These are phyloP conservation scores for Lophotriccus pileatus DNA, from an alignment of 2,797 vertebrate species.

Conservation along the genomic window DNA sequence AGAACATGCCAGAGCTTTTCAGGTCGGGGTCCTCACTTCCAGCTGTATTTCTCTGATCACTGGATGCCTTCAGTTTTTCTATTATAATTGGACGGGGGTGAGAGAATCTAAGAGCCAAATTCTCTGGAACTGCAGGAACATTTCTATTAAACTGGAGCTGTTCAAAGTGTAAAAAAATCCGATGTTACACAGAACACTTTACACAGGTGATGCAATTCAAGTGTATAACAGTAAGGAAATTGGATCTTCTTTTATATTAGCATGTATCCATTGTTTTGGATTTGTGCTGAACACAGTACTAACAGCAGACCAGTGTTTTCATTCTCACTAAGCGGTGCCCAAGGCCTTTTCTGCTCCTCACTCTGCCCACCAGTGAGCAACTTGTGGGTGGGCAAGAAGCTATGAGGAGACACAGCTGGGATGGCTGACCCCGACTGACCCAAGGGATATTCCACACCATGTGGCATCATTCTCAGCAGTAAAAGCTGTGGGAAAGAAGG, in stretches of 20 bases:
- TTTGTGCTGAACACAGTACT: background rate
- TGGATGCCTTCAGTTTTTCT: slow-evolving; percentile 80
- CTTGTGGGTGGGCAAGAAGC: background rate
- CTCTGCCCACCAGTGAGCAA: background rate
- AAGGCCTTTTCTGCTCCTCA: background rate
- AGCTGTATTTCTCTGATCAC: background rate
- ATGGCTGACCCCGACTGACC: background rate
- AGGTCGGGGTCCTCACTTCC: slow-evolving; percentile 36
- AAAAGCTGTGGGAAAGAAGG: background rate
- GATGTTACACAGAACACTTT: background rate
- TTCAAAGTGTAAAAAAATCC: background rate
- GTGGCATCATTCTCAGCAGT: background rate
- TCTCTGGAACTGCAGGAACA: slow-evolving; percentile 74
- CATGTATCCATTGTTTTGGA: background rate
- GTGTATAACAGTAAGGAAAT: background rate
- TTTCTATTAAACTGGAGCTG: slow-evolving; percentile 89
- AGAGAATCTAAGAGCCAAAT: slow-evolving; percentile 79
- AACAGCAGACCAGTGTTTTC: background rate
- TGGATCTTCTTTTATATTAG: background rate
- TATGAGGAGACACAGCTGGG: background rate
- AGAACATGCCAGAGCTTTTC: slow-evolving; percentile 80
- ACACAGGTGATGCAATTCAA: background rate
- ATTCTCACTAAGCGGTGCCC: background rate
- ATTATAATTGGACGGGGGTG: slow-evolving; percentile 86
- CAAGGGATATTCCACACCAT: background rate